Evolutionary conservation across 2,113 vertebrate genomes (phyloP).

Genomic region (Psittacus erithacus): DNA sequence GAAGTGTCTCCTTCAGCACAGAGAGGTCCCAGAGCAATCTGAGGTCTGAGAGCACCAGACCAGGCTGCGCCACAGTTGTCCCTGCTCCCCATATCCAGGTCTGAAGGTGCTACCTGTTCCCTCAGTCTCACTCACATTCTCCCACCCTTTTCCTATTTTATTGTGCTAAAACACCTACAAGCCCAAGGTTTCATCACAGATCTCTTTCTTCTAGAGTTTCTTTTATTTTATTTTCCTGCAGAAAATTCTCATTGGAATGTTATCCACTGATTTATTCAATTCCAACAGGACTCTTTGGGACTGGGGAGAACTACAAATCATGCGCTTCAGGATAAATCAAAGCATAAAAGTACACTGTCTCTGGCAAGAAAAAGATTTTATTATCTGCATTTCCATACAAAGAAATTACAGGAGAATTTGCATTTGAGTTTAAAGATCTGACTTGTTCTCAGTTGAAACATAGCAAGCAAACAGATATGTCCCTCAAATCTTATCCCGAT

Average conservation of each 20-base stretch:
- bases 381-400: slow-evolving; percentile 24
- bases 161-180: not conserved
- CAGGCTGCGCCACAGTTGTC: not conserved
- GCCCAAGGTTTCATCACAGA: not conserved
- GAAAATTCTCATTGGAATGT: slow-evolving; percentile 5
- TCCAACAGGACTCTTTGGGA: not conserved
- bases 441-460: not conserved
- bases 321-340: slow-evolving; percentile 48
- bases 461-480: not conserved
- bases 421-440: not conserved
- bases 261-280: slow-evolving; percentile 6
- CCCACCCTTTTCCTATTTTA: not conserved
- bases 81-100: not conserved
- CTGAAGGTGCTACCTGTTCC: not conserved
- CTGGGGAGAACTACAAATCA: not conserved
- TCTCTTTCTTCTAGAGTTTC: not conserved
- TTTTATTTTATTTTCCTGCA: not conserved
- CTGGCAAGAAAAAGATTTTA: slow-evolving; percentile 39
- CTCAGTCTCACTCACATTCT: fast-evolving
- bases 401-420: slow-evolving; percentile 24
- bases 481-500: slow-evolving; percentile 9
- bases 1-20: not conserved
- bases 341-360: slow-evolving; percentile 56
- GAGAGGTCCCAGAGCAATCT: not conserved
- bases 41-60: not conserved